Evolutionary conservation across 2,113 vertebrate genomes (phyloP), one percentile per base, ranked within the genome.

Genomic region (Neofelis nebulosa): DNA sequence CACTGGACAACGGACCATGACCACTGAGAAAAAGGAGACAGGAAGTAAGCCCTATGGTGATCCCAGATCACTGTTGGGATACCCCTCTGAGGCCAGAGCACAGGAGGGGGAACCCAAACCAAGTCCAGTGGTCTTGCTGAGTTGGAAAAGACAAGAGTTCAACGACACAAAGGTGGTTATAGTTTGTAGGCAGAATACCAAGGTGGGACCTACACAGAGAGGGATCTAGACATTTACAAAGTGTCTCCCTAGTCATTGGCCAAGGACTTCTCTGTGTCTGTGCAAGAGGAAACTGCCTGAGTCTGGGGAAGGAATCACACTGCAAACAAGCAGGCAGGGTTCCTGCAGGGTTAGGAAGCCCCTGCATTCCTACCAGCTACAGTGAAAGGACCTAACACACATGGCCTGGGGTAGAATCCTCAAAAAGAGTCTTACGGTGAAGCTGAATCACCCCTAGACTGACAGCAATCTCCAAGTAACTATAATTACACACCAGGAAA

Each of bases 381-480:
- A 19, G 29, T 4, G 5, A 9, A 48, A 92, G 76, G 79, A 71
- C 41, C 31, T 69, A 31, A 84, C 4, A 36, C 27, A 52, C 13
- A 61, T 18, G 36, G 31, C 38, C 25, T 16, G 29, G 36, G 80
- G 23, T 9, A 50, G 33, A 36, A 16, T 79, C 63, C 50, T 87
- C 55, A 55, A 11, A 8, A 36, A 88, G 33, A 19, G 18, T 76
- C 38, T 76, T 45, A 38, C 19, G 33, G 50, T 57, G 23, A 57
- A 23, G 5, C 48, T 79, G 29, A 61, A 68, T 71, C 66, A n/a
- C 15, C 33, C 27, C 57, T 45, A 82, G 50, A 63, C 33, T 57
- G 23, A 83, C 94, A 45, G 4, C 71, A 90, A 65, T 69, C 50
- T 94, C 48, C 38, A 89, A 71, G 50, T 31, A 91, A 83, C 8